Base-by-base conservation (phyloP, 2,113 vertebrate species). In the Saguinus midas region DNA sequence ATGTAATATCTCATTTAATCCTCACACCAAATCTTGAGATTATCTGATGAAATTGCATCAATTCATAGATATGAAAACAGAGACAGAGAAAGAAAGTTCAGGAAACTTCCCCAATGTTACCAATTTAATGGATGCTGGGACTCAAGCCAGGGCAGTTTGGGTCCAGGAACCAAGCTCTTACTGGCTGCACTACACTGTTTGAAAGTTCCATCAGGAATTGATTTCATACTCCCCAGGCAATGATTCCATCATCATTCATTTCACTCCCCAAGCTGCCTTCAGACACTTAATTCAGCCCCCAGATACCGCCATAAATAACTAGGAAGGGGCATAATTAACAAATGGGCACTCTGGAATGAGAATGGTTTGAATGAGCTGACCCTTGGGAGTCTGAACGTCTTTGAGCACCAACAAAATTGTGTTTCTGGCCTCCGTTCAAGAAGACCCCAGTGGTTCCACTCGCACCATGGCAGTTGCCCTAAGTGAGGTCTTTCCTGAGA, bases 181-280 rank as follows among this genome's bases (percentile, higher is more conserved):
- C 25, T 1, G 23, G 45, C 45, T 6, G 0, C 3, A 12, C 16
- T 18, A 0, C 6, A 17, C 2, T 48, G 8, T 10, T 29, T 25
- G 11, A 32, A 40, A 81, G 29, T 75, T 76, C n/a, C n/a, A 16
- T 11, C 5, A 78, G 43, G 48, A 25, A 52, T 12, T 35, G 17
- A 66, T 35, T 37, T 29, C 70, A 29, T 23, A 29, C 3, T 50
- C 35, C 23, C 76, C 40, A 83, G 11, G 23, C 27, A 64, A 29
- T 29, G 5, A 64, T 64, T 64, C 61, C 61, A 29, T 1, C 14
- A 27, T 6, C 61, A 64, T 64, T 64, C 61, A 64, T 14, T 64
- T 64, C 61, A 64, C 61, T 64, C 61, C 12, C 61, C 61, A 64
- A 32, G 27, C 27, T 64, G 61, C 27, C 61, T 64, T 64, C 61